Base-by-base conservation (phyloP, 2,113 vertebrate genomes). In the Pachyramphus minor region DNA sequence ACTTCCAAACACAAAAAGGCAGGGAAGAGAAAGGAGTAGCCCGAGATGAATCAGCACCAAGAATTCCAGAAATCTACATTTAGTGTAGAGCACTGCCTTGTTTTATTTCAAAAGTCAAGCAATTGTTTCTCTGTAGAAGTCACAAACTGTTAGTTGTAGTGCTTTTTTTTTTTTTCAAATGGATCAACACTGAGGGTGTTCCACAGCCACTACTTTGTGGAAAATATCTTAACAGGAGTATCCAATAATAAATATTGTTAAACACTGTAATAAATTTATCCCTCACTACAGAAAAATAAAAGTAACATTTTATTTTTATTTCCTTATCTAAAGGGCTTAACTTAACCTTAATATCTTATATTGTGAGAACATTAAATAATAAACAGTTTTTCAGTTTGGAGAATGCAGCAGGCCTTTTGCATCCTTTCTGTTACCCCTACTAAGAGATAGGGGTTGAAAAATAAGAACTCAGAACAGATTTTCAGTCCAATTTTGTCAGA, bases 1-100 rank as follows among this genome's bases (percentile, higher is more conserved):
- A 62, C 45, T 85, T 90, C 30, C 4, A 8, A 80, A 92, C 35
- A 10, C 14, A 88, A 37, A 49, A 80, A 45, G 33, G 31, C 55
- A 59, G 23, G 11, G 58, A 60, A 41, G 9, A 87, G 30, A 68
- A 81, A 59, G 39, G 21, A 85, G 11, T 24, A 58, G 62, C 79
- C 18, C 41, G 35, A 52, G 35, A 55, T 45, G 63, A 92, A 77
- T 85, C 53, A 69, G 53, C 53, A 66, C 14, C 20, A 52, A 37
- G 53, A 91, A 95, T 47, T n/a, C 21, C 47, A 95, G 67, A 89
- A 91, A 82, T n/a, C 74, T 85, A 8, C 45, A 56, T 59, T 62
- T 23, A 12, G 12, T 49, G 33, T 15, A 58, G 68, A 55, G 15
- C 33, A 37, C 13, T 50, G 42, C n/a, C 17, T 25, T 67, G 30